phyloP scores from a whole-genome alignment of 2,113 vertebrate species.

The Sander lucioperca region DNA sequence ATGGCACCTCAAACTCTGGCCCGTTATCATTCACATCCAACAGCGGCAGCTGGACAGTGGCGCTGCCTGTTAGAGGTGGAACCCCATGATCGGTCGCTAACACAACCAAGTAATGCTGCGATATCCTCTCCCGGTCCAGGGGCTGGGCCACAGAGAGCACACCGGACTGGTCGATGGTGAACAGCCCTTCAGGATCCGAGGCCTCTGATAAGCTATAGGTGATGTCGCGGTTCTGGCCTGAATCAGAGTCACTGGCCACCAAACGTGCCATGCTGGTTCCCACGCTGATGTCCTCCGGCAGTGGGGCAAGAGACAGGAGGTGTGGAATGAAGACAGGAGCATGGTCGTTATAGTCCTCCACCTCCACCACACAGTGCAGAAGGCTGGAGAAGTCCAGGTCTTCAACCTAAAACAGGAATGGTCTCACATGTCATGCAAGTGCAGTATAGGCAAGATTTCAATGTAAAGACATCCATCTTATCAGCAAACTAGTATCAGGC shows the following conservation, averaged over 20 bases:
- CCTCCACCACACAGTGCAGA: slow-evolving; percentile 88
- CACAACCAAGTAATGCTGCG: slow-evolving; percentile 85
- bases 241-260: slow-evolving; percentile 89
- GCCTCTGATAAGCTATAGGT: slow-evolving; percentile 86
- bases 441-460: neutral
- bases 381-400: slow-evolving; percentile 89
- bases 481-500: neutral
- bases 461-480: neutral
- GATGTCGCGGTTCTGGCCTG: slow-evolving; percentile 87
- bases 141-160: slow-evolving; percentile 82
- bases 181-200: slow-evolving; percentile 86
- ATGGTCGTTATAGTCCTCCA: slow-evolving; percentile 92
- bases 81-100: slow-evolving; percentile 88
- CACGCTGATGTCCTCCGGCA: slow-evolving; percentile 86
- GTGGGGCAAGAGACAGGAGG: slow-evolving; percentile 82
- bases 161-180: slow-evolving; percentile 86
- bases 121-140: slow-evolving; percentile 85
- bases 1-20: slow-evolving; percentile 88
- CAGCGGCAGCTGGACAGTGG: slow-evolving; percentile 86
- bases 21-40: slow-evolving; percentile 92
- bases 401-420: slow-evolving; percentile 79
- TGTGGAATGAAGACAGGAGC: slow-evolving; percentile 88
- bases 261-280: slow-evolving; percentile 87
- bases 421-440: neutral
- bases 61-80: slow-evolving; percentile 84